Percentiles rank a stretch among this genome's conserved stretches.
Evolutionary conservation across 2,113 vertebrate genomes (phyloP).

Genomic region (Protobothrops flavoviridis): DNA sequence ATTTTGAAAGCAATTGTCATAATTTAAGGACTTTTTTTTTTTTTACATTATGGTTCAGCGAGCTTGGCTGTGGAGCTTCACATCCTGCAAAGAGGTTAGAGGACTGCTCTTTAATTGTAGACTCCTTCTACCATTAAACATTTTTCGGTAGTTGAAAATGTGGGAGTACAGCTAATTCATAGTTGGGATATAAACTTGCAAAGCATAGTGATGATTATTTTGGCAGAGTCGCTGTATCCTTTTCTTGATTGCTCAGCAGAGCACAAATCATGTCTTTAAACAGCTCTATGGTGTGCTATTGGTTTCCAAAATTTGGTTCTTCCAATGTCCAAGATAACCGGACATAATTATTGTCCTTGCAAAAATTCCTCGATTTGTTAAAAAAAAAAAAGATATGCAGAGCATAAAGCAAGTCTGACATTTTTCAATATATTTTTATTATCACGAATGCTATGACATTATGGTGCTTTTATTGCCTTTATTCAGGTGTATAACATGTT

Average conservation of each 20-base stretch:
- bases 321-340: not conserved
- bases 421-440: conserved; percentile 18
- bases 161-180: not conserved
- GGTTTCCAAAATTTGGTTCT: not conserved
- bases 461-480: conserved; percentile 31
- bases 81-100: not conserved
- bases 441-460: not conserved
- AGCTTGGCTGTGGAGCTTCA: not conserved
- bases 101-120: not conserved
- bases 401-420: not conserved
- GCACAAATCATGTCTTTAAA: not conserved
- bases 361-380: not conserved
- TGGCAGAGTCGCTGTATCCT: not conserved
- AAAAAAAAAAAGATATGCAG: not conserved
- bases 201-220: not conserved
- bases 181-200: not conserved
- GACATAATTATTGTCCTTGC: not conserved
- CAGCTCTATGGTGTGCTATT: not conserved
- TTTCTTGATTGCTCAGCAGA: not conserved
- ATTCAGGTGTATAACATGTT: conserved; percentile 97
- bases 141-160: not conserved
- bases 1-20: not conserved
- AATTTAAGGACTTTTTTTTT: conserved; percentile 16
- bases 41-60: conserved; percentile 4
- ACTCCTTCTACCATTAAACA: not conserved